Base-by-base conservation (phyloP, 2,797 vertebrate species). In the Crax fasciolata region DNA sequence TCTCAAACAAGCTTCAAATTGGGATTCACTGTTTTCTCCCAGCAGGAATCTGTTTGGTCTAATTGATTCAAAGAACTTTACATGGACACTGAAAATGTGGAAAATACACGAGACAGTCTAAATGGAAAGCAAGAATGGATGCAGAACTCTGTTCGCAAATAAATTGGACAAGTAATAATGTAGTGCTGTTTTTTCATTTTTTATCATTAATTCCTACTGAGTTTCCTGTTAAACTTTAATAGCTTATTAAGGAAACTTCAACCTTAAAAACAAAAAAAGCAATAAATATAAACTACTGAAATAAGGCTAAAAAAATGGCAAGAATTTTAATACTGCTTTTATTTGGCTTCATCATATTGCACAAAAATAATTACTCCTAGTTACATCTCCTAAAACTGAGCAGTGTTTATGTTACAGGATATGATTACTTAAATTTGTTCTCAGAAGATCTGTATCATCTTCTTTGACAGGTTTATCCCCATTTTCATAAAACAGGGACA, bases 51-150 rank as follows among this genome's bases (percentile, higher is more conserved):
- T 25, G 43, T 81, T 94, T 72, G 24, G 21, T 86, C 41, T 81
- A 65, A 78, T 80, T 66, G 59, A 89, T 67, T 77, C 65, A 81
- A 46, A 90, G 62, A 95, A 86, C 27, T 88, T 90, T 44, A 25
- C 23, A 65, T 39, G 0, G 0, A 54, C 52, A 44, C 2, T 39
- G 38, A 27, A 91, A 83, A 72, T 49, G 38, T 27, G 44, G n/a
- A 91, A 76, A 80, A 78, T 75, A 89, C n/a, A 81, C 84, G 27
- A 39, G 9, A 44, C 8, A 11, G 9, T 62, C 27, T 39, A 18
- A 68, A 28, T 43, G 19, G 82, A 68, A 6, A 92, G 6, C 17
- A 61, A 86, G 41, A 87, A 12, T 46, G 18, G 65, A 71, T 72
- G 68, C 11, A 86, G 72, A 86, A 65, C 19, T 23, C 21, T 74